A percentile compares a stretch with the other conserved stretches of the same genome.
phyloP scores from a whole-genome alignment of 2,888 invertebrate species.

The Synanthedon myopaeformis region DNA sequence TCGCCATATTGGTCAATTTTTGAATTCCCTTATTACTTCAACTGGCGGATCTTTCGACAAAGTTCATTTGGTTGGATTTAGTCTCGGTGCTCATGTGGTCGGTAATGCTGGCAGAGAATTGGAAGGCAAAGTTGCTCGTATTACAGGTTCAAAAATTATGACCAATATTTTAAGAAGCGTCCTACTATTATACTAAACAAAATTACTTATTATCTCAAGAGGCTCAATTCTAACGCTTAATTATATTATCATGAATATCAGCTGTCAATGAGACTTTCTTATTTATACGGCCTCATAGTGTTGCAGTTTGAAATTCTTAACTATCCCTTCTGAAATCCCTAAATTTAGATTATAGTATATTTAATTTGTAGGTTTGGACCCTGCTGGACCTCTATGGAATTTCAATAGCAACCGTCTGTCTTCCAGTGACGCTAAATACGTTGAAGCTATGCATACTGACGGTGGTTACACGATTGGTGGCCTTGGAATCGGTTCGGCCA shows the following conservation, averaged over 20 bases:
- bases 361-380: slow-evolving; percentile 35
- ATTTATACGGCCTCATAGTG: too few relatives aligned
- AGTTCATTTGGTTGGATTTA: slow-evolving; percentile 37
- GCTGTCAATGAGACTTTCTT: too few relatives aligned
- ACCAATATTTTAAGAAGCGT: too few relatives aligned
- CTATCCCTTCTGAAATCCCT: too few relatives aligned
- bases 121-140: slow-evolving; percentile 11
- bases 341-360: background rate
- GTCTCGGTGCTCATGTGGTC: slow-evolving; percentile 33
- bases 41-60: slow-evolving; percentile 18
- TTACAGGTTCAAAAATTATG: slow-evolving; percentile 19
- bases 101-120: background rate
- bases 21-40: slow-evolving; percentile 18
- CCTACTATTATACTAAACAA: too few relatives aligned
- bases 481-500: slow-evolving; percentile 54
- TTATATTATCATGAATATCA: too few relatives aligned
- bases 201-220: too few relatives aligned
- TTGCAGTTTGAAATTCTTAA: too few relatives aligned
- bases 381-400: slow-evolving; percentile 51
- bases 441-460: slow-evolving; percentile 14
- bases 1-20: slow-evolving; percentile 28
- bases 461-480: slow-evolving; percentile 40
- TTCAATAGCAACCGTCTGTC: slow-evolving; percentile 6
- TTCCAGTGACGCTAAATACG: slow-evolving; percentile 15
- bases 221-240: too few relatives aligned